Percentiles rank a stretch among this genome's conserved stretches.
phyloP scores from a whole-genome alignment of 2,113 vertebrate species.

The Hylia prasina region DNA sequence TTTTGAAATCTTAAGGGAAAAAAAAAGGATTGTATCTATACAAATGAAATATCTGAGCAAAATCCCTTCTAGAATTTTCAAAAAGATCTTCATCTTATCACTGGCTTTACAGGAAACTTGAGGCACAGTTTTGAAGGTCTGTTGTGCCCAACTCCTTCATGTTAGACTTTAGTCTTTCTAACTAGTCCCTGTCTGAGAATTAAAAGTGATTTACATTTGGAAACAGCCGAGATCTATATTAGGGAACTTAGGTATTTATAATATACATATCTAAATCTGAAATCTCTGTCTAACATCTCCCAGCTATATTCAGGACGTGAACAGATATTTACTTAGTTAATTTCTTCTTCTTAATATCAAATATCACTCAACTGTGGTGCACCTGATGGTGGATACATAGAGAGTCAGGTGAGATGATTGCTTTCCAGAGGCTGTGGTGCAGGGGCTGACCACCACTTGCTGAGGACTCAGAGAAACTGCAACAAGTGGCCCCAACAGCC shows the following conservation, averaged over 20 bases:
- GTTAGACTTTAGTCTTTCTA: background rate
- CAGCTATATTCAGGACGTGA: background rate
- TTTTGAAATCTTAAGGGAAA: background rate
- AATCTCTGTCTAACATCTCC: background rate
- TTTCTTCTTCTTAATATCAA: background rate
- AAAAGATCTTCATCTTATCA: background rate
- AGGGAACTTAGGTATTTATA: background rate
- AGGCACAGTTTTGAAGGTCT: background rate
- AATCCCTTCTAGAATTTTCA: background rate
- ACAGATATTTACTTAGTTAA: background rate
- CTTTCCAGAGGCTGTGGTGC: background rate
- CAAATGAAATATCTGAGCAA: background rate
- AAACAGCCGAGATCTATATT: background rate
- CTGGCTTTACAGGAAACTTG: background rate
- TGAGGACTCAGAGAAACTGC: background rate
- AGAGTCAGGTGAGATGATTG: background rate
- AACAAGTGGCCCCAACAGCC: rapidly evolving
- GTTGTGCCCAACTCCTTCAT: background rate
- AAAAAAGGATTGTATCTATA: background rate
- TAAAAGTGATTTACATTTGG: background rate
- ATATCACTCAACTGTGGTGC: background rate
- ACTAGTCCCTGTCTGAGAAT: background rate
- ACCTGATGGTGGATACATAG: background rate
- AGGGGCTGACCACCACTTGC: background rate
- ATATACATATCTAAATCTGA: background rate